phyloP scores from a whole-genome alignment of 2,888 invertebrate genomes.

The Drosophila incognita region DNA sequence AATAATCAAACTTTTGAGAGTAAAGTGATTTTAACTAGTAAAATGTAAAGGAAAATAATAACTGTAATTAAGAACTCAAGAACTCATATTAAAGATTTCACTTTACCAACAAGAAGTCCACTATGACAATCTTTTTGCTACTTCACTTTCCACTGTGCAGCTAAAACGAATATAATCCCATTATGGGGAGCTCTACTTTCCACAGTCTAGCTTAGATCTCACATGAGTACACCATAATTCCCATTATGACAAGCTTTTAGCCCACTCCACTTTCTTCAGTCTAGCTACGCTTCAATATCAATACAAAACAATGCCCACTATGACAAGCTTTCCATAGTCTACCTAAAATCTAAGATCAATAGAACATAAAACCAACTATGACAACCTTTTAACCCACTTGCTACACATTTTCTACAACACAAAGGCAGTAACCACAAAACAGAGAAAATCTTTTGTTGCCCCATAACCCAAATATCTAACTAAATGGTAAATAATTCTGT shows the following conservation, averaged over 20 bases:
- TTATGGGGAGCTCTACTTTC: background rate
- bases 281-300: background rate
- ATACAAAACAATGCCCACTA: background rate
- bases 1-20: background rate
- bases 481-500: constrained; percentile 12
- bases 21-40: background rate
- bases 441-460: background rate
- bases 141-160: background rate
- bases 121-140: too few species aligned
- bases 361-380: background rate
- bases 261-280: background rate
- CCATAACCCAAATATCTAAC: constrained; percentile 5
- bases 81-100: too few species aligned
- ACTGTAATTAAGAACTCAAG: too few species aligned
- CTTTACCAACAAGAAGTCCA: too few species aligned
- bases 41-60: background rate
- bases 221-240: background rate
- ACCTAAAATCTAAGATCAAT: background rate
- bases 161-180: background rate
- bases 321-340: background rate
- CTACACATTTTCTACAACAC: background rate
- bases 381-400: background rate
- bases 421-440: background rate
- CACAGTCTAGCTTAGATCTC: background rate
- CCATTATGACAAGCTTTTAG: background rate